Conservation (phyloP, 2,888 invertebrate genomes). For the Eristalinus aeneus region DNA sequence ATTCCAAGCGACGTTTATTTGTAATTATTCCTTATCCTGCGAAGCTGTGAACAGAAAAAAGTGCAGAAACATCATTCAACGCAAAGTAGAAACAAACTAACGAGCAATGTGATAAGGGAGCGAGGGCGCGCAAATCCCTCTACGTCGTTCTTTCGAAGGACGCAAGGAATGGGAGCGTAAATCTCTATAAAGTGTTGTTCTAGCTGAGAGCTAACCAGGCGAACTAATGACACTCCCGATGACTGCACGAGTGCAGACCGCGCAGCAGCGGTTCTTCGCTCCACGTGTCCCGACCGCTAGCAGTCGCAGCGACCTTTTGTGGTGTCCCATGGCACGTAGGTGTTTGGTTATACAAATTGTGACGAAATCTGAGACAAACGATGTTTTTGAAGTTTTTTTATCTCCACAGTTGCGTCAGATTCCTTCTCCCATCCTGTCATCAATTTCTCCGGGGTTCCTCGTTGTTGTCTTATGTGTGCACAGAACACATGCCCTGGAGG, state of each 20-base stretch:
- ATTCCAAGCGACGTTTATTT: neutral
- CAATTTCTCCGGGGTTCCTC: neutral
- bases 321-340: slow-evolving; percentile 34
- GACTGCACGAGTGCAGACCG: neutral
- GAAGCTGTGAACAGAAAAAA: neutral
- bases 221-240: slow-evolving; percentile 23
- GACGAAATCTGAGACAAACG: slow-evolving; percentile 21
- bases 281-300: neutral
- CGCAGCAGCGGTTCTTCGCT: no score
- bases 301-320: neutral
- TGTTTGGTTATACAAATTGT: slow-evolving; percentile 29
- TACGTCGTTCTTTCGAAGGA: neutral
- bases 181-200: slow-evolving; percentile 31
- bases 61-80: neutral
- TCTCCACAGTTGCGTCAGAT: neutral
- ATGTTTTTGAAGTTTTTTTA: neutral
- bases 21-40: neutral
- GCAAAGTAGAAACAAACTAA: neutral
- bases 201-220: slow-evolving; percentile 16
- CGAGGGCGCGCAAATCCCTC: neutral
- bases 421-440: neutral
- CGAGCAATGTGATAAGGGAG: neutral
- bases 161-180: neutral
- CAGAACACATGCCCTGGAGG: neutral
- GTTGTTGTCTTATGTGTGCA: neutral